Evolutionary conservation across 2,888 invertebrate genomes (phyloP), one percentile per base, ranked within the genome.

Genomic region (Yponomeuta cagnagella): DNA sequence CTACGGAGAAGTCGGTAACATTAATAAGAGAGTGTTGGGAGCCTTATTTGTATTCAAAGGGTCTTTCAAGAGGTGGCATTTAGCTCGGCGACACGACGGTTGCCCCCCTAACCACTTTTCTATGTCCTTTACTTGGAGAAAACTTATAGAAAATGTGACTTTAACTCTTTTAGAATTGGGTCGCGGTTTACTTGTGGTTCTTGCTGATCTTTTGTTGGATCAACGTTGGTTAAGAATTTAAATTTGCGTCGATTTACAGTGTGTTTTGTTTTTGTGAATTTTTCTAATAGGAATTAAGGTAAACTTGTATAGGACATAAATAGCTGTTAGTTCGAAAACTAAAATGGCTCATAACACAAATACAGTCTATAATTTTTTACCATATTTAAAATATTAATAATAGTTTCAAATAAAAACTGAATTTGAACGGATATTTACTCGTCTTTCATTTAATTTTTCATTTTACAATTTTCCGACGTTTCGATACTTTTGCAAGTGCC

Each of bases 1-100:
- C 70, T 70, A 70, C 70, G 31, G 63, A 37, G 10, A 30, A 48
- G 23, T 37, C 43, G 43, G 52, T 64, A 70, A 70, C 70, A 65
- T 64, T 70, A 70, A 70, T 70, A 70, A 70, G 64, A 70, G 64
- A 68, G 37, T 64, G 69, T 69, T 52, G 66, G 37, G 23, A 48
- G 33, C 52, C 69, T 64, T 58, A 70, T 71, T 71, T 58, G 69
- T 71, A 71, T 71, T 71, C 71, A 69, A 69, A 71, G 52, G 31
- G 66, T 37, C 37, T 33, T 37, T 30, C 52, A 15, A 70, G 70
- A 37, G 65, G 68, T 72, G 43, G 37, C 70, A 63, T 70, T 72
- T 70, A 70, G 70, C 43, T 12, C 37, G 63, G 52, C 48, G 33
- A 48, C 33, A 63, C 31, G 43, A 68, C 68, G 58, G 65, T 23